Evolutionary conservation across 1,140 invertebrate genomes (phyloP), one percentile per base, ranked within the genome.

Genomic region (Panulirus ornatus): DNA sequence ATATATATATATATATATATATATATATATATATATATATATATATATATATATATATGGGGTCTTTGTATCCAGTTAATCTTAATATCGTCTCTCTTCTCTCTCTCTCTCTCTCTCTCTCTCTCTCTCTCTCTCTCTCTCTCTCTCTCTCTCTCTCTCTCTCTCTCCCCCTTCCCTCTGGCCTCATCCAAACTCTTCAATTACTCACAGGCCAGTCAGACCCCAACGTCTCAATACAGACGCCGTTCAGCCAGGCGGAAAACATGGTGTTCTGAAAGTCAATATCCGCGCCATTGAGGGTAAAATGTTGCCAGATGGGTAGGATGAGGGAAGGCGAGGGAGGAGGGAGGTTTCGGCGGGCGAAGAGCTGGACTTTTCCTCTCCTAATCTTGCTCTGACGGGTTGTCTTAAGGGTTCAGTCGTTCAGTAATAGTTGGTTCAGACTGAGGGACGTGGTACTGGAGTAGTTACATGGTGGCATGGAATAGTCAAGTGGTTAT

Each of bases 281-380:
- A 86, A 86, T 86, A 86, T 86, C 71, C 84, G 22, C 30, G 84
- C 84, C 71, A 86, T 86, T 86, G 70, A 58, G 51, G 84, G 84
- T n/a, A 42, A 54, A 58, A 30, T 34, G 71, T 75, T 75, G 84
- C 70, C 44, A 73, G 14, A 58, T 58, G 11, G 36, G 34, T 9
- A 30, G 14, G 8, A 38, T 19, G 14, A 3, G 9, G 2, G 22
- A 11, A 27, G 3, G 11, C 76, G n/a, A 34, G 16, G 19, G 19
- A 1, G n/a, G 22, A 47, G 40, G 0, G 42, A 2, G n/a, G 2
- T n/a, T 0, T 42, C 11, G 2, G 22, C n/a, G n/a, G n/a, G n/a
- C n/a, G n/a, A n/a, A n/a, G n/a, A n/a, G n/a, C n/a, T n/a, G n/a
- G n/a, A n/a, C n/a, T n/a, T n/a, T n/a, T n/a, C n/a, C n/a, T n/a